phyloP scores from a whole-genome alignment of 2,888 invertebrate genomes.

The Alloscopus bannaensis region DNA sequence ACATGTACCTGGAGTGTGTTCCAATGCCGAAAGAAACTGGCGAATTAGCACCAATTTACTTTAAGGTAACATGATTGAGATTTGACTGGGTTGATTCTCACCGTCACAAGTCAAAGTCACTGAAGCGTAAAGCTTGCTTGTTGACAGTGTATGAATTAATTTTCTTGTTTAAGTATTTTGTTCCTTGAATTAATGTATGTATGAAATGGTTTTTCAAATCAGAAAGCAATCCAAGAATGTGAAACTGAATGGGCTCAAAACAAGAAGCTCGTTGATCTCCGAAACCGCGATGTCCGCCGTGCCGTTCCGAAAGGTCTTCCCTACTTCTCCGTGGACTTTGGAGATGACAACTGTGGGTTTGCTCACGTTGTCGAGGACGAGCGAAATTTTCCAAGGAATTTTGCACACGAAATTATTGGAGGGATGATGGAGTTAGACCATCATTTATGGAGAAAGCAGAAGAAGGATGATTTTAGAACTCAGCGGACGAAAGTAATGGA shows the following conservation, averaged over 20 bases:
- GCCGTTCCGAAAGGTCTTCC: constrained; percentile 94
- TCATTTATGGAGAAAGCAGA: constrained; percentile 89
- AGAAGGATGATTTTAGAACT: constrained; percentile 83
- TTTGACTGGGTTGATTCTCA: too few species aligned
- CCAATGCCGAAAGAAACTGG: constrained; percentile 89
- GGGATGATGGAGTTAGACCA: constrained; percentile 95
- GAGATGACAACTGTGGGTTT: constrained; percentile 88
- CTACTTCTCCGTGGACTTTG: constrained; percentile 96
- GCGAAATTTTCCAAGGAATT: constrained; percentile 87
- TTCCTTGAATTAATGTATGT: too few species aligned
- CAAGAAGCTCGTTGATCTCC: constrained; percentile 89
- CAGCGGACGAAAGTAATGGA: constrained; percentile 86
- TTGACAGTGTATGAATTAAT: too few species aligned
- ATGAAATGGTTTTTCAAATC: constrained; percentile 72
- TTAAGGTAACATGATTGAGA: constrained; percentile 87
- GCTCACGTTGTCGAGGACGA: constrained; percentile 98
- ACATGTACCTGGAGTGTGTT: constrained; percentile 92
- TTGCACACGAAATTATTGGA: constrained; percentile 96
- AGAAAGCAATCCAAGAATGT: constrained; percentile 96
- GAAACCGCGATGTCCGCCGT: constrained; percentile 83
- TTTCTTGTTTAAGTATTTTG: background rate
- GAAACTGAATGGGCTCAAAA: constrained; percentile 97
- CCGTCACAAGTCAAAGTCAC: too few species aligned
- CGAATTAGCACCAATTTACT: constrained; percentile 95
- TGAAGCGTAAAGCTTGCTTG: too few species aligned